A percentile compares a stretch with the other conserved stretches of the same genome.
Evolutionary conservation across 2,888 invertebrate genomes (phyloP).

Genomic region (Ormyrus rosae): DNA sequence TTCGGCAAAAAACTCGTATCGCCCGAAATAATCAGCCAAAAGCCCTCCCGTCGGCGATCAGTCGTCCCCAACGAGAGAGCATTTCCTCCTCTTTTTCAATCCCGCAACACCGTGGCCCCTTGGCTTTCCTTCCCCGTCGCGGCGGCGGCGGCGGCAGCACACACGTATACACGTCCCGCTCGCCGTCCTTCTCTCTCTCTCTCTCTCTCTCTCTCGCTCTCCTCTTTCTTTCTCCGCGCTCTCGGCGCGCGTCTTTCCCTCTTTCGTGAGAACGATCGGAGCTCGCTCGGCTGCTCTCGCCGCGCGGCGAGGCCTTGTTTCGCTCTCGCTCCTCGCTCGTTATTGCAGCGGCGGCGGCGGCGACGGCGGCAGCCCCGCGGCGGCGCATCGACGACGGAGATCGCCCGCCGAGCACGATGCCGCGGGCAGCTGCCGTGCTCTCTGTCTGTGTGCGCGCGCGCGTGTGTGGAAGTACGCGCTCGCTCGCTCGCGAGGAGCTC

Average conservation of each 20-base stretch:
- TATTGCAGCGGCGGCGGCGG: constrained; percentile 34
- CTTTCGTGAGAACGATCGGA: constrained; percentile 50
- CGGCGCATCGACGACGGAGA: constrained; percentile 18
- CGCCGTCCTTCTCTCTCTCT: constrained; percentile 2
- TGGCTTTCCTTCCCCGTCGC: not conserved
- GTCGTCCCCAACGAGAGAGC: not conserved
- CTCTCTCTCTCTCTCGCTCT: not conserved
- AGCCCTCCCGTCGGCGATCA: too few species aligned
- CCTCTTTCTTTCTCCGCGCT: not conserved
- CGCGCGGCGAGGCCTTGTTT: constrained; percentile 46
- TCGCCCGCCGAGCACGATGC: not conserved
- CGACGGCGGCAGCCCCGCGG: constrained; percentile 18
- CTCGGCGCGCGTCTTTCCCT: constrained; percentile 41
- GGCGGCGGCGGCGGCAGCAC: not conserved
- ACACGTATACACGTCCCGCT: too few species aligned
- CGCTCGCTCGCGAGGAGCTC: not conserved
- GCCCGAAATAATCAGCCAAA: too few species aligned
- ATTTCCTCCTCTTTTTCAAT: constrained; percentile 15
- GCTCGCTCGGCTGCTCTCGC: not conserved
- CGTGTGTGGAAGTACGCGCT: not conserved
- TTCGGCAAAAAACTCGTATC: too few species aligned
- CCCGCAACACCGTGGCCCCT: not conserved
- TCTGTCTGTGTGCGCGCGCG: not conserved
- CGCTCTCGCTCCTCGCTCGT: constrained; percentile 40
- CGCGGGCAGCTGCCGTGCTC: constrained; percentile 17